phyloP scores from a whole-genome alignment of 2,888 invertebrate genomes.

The Galerucella pusilla region DNA sequence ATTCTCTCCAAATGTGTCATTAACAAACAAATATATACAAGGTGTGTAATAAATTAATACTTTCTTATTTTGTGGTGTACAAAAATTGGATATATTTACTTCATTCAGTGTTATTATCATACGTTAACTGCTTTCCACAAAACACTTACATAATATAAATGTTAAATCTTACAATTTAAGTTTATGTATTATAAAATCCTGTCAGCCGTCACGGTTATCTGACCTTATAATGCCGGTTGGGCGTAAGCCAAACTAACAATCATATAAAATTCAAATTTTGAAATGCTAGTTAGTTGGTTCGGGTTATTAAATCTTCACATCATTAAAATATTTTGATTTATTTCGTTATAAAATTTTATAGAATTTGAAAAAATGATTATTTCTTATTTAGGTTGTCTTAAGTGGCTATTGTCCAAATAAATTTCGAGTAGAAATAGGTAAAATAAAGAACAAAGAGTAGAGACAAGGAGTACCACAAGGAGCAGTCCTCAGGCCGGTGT shows the following conservation, averaged over 20 bases:
- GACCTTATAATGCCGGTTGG: neutral
- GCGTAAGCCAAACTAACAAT: neutral
- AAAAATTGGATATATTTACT: neutral
- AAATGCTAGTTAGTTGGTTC: neutral
- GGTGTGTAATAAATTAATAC: too few species aligned
- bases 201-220: neutral
- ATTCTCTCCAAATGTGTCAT: too few species aligned
- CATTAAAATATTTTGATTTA: slow-evolving; percentile 2
- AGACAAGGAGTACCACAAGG: neutral
- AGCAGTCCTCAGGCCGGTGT: too few species aligned
- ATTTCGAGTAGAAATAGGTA: neutral
- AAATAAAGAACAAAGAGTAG: neutral
- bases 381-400: neutral
- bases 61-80: too few species aligned
- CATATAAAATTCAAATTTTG: neutral
- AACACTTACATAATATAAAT: neutral
- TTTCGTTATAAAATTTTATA: neutral
- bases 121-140: neutral
- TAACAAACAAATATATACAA: too few species aligned
- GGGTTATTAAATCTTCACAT: neutral
- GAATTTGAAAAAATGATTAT: neutral
- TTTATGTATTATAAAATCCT: neutral
- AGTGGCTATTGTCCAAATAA: neutral
- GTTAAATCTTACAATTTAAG: neutral
- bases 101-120: neutral